Conservation (phyloP, 2,888 invertebrate genomes). For the Meteorus colon region DNA sequence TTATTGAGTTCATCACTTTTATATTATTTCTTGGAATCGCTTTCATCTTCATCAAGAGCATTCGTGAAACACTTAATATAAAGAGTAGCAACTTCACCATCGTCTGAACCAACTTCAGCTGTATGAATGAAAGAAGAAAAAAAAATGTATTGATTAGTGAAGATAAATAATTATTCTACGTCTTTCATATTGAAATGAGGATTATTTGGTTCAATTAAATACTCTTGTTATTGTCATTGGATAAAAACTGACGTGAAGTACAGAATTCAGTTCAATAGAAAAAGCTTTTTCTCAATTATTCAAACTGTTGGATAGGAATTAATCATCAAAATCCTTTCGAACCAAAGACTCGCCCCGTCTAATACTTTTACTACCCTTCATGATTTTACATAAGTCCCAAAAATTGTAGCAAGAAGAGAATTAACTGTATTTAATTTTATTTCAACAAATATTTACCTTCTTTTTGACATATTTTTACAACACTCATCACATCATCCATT, state of each 20-base stretch:
- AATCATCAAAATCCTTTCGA: too few relatives aligned
- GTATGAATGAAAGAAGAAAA: conserved; percentile 1
- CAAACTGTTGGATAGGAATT: background rate
- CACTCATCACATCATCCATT: conserved; percentile 10
- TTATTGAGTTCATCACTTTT: background rate
- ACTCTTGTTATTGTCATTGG: too few relatives aligned
- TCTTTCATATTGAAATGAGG: too few relatives aligned
- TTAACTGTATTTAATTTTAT: background rate
- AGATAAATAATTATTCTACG: background rate
- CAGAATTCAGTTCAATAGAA: too few relatives aligned
- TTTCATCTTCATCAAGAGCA: conserved; percentile 3
- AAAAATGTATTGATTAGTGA: background rate
- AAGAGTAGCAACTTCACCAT: conserved; percentile 43
- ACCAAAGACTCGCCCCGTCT: too few relatives aligned
- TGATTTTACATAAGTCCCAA: too few relatives aligned
- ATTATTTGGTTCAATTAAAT: too few relatives aligned
- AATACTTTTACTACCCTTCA: too few relatives aligned
- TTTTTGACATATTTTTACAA: conserved; percentile 31
- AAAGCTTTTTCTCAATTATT: background rate
- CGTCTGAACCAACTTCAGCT: conserved; percentile 46
- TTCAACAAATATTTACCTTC: conserved; percentile 36
- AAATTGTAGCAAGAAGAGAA: too few relatives aligned
- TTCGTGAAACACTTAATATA: conserved; percentile 36
- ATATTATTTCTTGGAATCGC: background rate
- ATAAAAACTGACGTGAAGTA: too few relatives aligned